These are phyloP conservation scores for Eremobia ochroleuca DNA, from an alignment of 2,888 invertebrate species.

Conservation along the genomic window DNA sequence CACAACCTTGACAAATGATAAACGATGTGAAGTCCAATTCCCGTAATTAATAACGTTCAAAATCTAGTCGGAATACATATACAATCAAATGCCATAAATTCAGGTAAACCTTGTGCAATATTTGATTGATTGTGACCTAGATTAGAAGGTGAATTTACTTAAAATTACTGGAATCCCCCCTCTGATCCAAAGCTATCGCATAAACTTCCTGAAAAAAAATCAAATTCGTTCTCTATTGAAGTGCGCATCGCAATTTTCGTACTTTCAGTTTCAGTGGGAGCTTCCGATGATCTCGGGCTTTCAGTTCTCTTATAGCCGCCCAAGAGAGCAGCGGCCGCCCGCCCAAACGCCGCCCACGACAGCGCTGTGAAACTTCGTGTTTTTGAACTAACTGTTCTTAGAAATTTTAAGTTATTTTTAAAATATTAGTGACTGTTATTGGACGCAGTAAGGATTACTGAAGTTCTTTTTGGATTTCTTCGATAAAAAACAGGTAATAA, in stretches of 20 bases:
- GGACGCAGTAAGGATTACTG: constrained; percentile 4
- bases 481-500: constrained; percentile 22
- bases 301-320: constrained; percentile 72
- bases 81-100: too few relatives aligned
- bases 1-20: constrained; percentile 5
- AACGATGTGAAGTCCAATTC: background rate
- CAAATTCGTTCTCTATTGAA: constrained; percentile 13
- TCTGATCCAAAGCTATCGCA: background rate
- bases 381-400: constrained; percentile 5
- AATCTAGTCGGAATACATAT: background rate
- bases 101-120: too few relatives aligned
- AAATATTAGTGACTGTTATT: constrained; percentile 14
- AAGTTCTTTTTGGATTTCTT: background rate
- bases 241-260: constrained; percentile 32
- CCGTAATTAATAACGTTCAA: background rate
- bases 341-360: constrained; percentile 43
- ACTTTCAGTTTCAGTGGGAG: constrained; percentile 31
- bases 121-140: too few relatives aligned
- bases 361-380: constrained; percentile 43
- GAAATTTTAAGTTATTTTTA: background rate
- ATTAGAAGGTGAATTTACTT: background rate
- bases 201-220: constrained; percentile 16
- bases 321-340: constrained; percentile 67
- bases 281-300: constrained; percentile 39
- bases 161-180: background rate